phyloP scores from a whole-genome alignment of 2,888 invertebrate genomes.

The Cephonodes hylas region DNA sequence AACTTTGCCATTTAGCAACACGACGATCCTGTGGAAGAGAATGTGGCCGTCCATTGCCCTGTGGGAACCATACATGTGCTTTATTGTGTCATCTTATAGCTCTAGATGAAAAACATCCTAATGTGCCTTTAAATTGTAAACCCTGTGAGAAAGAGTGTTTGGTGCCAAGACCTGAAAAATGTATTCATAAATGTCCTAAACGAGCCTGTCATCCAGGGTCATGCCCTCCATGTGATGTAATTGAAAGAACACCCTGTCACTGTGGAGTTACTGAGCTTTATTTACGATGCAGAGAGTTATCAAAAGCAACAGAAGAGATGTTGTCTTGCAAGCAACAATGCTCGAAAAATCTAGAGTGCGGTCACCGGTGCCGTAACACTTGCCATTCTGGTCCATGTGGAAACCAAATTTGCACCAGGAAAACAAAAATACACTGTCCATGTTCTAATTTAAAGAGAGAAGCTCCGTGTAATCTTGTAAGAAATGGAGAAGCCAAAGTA shows the following conservation, averaged over 20 bases:
- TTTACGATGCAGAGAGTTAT: constrained; percentile 86
- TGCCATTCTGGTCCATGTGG: constrained; percentile 89
- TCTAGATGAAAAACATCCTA: constrained; percentile 61
- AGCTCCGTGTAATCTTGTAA: constrained; percentile 83
- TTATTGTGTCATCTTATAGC: constrained; percentile 84
- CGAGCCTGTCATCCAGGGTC: constrained; percentile 86
- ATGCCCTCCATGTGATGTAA: constrained; percentile 88
- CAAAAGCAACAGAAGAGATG: constrained; percentile 69
- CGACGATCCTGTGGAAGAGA: constrained; percentile 88
- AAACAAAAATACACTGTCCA: constrained; percentile 88
- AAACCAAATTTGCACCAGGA: constrained; percentile 87
- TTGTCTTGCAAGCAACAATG: constrained; percentile 91
- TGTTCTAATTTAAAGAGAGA: constrained; percentile 90
- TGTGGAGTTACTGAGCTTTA: constrained; percentile 90
- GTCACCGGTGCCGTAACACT: constrained; percentile 88
- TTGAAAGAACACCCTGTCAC: constrained; percentile 88
- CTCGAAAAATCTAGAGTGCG: constrained; percentile 91
- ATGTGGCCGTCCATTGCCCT: constrained; percentile 87
- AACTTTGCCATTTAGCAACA: constrained; percentile 86
- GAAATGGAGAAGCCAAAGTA: constrained; percentile 68
- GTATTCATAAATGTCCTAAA: constrained; percentile 86
- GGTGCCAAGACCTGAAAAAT: constrained; percentile 85
- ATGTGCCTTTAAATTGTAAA: constrained; percentile 66
- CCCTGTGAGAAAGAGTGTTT: constrained; percentile 79
- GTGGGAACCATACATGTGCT: constrained; percentile 89